phyloP scores from a whole-genome alignment of 1,140 invertebrate species.

The Agrypnia vestita region DNA sequence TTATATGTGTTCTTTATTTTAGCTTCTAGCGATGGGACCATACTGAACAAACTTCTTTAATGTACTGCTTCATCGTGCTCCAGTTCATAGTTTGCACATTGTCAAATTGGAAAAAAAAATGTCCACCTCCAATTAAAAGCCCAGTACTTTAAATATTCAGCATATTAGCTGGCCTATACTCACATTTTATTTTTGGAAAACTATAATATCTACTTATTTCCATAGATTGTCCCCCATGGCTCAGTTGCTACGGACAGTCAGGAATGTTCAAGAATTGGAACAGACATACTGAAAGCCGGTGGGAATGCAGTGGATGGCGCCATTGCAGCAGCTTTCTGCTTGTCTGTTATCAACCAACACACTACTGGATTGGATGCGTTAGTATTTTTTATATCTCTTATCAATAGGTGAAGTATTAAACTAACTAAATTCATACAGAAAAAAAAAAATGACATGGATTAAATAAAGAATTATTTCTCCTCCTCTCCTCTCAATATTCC shows the following conservation, averaged over 20 bases:
- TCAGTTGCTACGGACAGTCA: constrained; percentile 82
- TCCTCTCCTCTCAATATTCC: too few species aligned
- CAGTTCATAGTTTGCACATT: too few species aligned
- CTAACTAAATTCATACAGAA: constrained; percentile 4
- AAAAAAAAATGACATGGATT: too few species aligned
- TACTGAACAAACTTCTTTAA: too few species aligned
- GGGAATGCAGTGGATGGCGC: constrained; percentile 83
- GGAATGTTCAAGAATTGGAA: constrained; percentile 82
- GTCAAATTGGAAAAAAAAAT: too few species aligned
- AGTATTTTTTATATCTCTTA: constrained; percentile 57
- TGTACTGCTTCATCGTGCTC: too few species aligned
- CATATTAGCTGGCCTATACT: too few species aligned
- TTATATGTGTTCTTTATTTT: too few species aligned
- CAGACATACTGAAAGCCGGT: constrained; percentile 77
- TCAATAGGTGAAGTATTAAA: background rate
- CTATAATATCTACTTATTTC: constrained; percentile 9
- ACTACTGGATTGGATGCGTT: constrained; percentile 82
- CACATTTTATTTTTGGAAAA: background rate
- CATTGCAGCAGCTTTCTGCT: constrained; percentile 79
- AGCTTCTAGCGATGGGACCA: too few species aligned
- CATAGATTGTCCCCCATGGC: constrained; percentile 80
- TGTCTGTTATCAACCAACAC: constrained; percentile 79
- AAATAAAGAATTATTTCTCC: too few species aligned
- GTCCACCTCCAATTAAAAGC: too few species aligned
- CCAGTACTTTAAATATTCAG: too few species aligned